Base-by-base conservation (phyloP, 2,797 vertebrate genomes). In the Gadopsis marmoratus region DNA sequence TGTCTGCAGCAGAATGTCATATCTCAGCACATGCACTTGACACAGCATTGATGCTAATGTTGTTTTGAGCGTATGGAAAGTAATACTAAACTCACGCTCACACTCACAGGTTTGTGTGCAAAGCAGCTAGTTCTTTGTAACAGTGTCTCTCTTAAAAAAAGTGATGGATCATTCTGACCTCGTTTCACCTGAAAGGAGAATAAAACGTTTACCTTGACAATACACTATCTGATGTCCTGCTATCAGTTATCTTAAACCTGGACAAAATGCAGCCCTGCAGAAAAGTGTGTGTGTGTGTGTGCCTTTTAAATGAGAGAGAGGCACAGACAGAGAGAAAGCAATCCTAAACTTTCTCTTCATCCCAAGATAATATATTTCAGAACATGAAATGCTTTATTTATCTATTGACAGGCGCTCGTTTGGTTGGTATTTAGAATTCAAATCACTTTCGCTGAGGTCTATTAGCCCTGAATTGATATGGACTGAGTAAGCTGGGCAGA, bases 401-500 rank as follows among this genome's bases (percentile, higher is more conserved):
- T 71, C 74, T 79, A 77, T 79, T 81, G 78, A 84, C 65, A 47
- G 35, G 16, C 21, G 39, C 71, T 70, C 14, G 33, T 79, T 71
- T 64, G 26, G 60, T 50, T 85, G 83, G 68, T 77, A 86, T 91
- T 90, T 85, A 80, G 72, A 87, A 85, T 91, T 87, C 70, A 83
- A 72, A 89, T 82, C 69, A 88, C 76, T 86, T 70, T 64, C 71
- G 76, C 81, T 83, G 70, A 70, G 75, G 77, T 88, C 84, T 83
- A 84, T 91, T 93, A 84, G 71, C 70, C 39, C 74, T 67, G 61
- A 82, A 86, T 82, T 90, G 80, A 88, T 87, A 89, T 78, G 76
- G 84, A 86, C 85, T 70, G 79, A 78, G 67, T 60, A 67, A 82
- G 78, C 69, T 47, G 81, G 76, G 76, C 60, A 58, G 45, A 85